A percentile compares a stretch with the other conserved stretches of the same genome.
Evolutionary conservation across 2,888 invertebrate species (phyloP).

Genomic region (Xanthostigma xanthostigma): DNA sequence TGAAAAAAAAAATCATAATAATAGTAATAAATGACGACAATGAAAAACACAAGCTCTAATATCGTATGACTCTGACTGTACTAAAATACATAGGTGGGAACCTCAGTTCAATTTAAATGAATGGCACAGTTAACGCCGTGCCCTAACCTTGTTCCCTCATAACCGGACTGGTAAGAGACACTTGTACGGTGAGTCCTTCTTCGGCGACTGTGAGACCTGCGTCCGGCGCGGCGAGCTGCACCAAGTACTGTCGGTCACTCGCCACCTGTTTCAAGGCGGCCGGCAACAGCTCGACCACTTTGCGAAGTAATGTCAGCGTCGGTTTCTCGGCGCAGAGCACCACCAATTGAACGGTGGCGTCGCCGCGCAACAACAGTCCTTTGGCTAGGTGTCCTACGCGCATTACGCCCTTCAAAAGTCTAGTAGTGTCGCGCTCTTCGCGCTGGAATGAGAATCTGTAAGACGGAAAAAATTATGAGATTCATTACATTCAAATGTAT

Average conservation of each 20-base stretch:
- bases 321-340: slow-evolving; percentile 92
- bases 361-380: slow-evolving; percentile 78
- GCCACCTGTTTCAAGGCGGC: slow-evolving; percentile 57
- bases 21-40: too few species aligned
- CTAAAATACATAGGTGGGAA: too few species aligned
- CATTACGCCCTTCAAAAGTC: slow-evolving; percentile 91
- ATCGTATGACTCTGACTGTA: too few species aligned
- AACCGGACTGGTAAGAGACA: slow-evolving; percentile 84
- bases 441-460: slow-evolving; percentile 49
- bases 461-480: slow-evolving; percentile 10
- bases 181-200: slow-evolving; percentile 62
- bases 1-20: too few species aligned
- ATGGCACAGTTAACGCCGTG: not conserved
- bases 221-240: slow-evolving; percentile 70
- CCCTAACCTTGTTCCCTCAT: slow-evolving; percentile 67
- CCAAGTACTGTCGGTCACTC: slow-evolving; percentile 64
- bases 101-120: too few species aligned
- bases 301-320: slow-evolving; percentile 70
- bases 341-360: slow-evolving; percentile 80
- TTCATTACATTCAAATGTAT: too few species aligned
- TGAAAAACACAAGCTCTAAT: too few species aligned
- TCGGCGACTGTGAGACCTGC: slow-evolving; percentile 75
- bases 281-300: slow-evolving; percentile 74
- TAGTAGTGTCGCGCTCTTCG: slow-evolving; percentile 40
- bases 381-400: slow-evolving; percentile 85